Evolutionary conservation across 2,888 invertebrate genomes (phyloP), one percentile per base, ranked within the genome.

Genomic region (Arctia plantaginis): DNA sequence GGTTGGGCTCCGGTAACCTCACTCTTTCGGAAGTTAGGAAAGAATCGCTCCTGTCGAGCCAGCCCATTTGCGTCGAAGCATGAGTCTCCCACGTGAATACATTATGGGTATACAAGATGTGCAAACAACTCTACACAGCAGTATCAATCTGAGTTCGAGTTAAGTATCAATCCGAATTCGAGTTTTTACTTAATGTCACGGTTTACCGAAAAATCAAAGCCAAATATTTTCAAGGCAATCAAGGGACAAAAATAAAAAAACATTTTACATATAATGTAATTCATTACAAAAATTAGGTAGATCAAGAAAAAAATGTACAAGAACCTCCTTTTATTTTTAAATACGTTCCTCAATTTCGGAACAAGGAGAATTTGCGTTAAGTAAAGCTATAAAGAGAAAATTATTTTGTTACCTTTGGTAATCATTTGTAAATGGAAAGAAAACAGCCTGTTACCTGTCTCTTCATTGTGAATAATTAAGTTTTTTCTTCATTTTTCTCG

Each of bases 361-460:
- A 68, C 33, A 68, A 51, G 33, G 33, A 68, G 47, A 68, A 68
- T 68, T 27, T 33, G 10, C 51, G 68, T 68, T 51, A 47, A 68
- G 33, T 68, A 47, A 47, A 68, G 47, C 12, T 68, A 20, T 20
- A 68, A 68, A 47, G 33, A 41, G 47, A 47, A 20, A 30, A 68
- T 68, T 33, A 47, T 62, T 62, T 18, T 62, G 30, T 62, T 62
- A 62, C 18, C 18, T 7, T 62, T 0, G 8, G 41, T n/a, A 27
- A 41, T 67, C 41, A 67, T 67, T 67, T 67, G 44, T 27, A 67
- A 67, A 67, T 67, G 30, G 44, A 67, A 67, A 44, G 67, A 67
- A 44, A 44, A 67, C 44, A 67, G 67, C 18, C 18, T n/a, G 27
- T 44, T 66, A 66, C 8, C 23, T 39, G 66, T n/a, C n/a, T 20